A percentile compares a stretch with the other conserved stretches of the same genome.
Evolutionary conservation across 1,140 invertebrate genomes (phyloP).

Genomic region (Heliconius himera): DNA sequence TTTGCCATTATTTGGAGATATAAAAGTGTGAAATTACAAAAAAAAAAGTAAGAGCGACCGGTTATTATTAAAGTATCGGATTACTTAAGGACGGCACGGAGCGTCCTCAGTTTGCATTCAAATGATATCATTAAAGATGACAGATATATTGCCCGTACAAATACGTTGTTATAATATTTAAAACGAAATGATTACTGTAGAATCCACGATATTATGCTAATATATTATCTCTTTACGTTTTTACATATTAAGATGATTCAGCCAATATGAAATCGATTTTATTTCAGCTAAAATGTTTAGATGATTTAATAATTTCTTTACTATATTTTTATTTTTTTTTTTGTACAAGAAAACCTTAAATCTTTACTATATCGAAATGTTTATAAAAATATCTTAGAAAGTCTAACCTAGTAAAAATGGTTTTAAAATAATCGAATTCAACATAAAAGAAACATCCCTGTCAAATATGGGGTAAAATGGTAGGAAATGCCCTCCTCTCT

Average conservation of each 20-base stretch:
- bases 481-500: too few relatives aligned
- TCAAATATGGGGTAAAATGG: too few relatives aligned
- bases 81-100: background rate
- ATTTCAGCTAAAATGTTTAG: background rate
- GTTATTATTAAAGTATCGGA: background rate
- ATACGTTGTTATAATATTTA: background rate
- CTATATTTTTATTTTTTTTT: background rate
- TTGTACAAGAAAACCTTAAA: too few relatives aligned
- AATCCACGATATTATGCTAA: background rate
- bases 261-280: background rate
- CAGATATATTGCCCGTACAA: constrained; percentile 2
- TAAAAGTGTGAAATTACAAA: background rate
- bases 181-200: background rate
- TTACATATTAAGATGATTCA: background rate
- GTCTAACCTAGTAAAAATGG: too few relatives aligned
- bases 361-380: too few relatives aligned
- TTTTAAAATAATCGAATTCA: too few relatives aligned
- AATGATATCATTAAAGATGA: constrained; percentile 18
- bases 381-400: too few relatives aligned
- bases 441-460: too few relatives aligned
- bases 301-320: background rate
- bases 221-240: background rate
- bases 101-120: constrained; percentile 22
- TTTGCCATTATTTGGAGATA: background rate
- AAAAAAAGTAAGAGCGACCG: background rate